Evolutionary conservation across 1,140 invertebrate species (phyloP), one percentile per base, ranked within the genome.

Genomic region (Drosophila truncata): DNA sequence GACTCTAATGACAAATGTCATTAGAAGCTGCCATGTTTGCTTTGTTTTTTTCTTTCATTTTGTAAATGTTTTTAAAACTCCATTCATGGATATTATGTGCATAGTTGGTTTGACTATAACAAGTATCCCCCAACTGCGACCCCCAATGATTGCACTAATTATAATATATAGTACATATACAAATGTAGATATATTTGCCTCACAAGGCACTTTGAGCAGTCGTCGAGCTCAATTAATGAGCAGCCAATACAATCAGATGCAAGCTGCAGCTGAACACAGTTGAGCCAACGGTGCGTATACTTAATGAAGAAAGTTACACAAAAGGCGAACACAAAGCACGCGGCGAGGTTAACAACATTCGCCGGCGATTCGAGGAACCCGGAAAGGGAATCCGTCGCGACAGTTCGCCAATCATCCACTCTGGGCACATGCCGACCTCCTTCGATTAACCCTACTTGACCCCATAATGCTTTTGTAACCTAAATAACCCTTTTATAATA

Each of bases 341-440:
- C 57, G 47, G 41, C 25, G 63, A 69, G 83, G 83, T 86, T 87
- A 86, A 87, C 80, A 87, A 83, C 83, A 83, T 66, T 80, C 55
- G 42, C 33, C 44, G 61, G 50, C 75, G 46, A 39, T 25, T 31
- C 27, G 54, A n/a, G 49, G 63, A 87, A 86, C 80, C 84, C 83
- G 83, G 83, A 86, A 88, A 66, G 62, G 62, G 61, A 61, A 37
- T 60, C n/a, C 61, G 52, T 49, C 49, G 66, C 52, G 65, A 54
- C 69, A 55, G 41, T 41, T 16, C 44, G 57, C 52, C 35, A 71
- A 61, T 65, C 62, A 47, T 54, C 59, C 50, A 54, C 46, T 33
- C 33, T n/a, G 9, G 23, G n/a, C 37, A 7, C 63, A 55, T 25
- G 20, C n/a, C 64, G n/a, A 64, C 33, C 66, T 14, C 23, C 23